Percentiles rank a stretch among this genome's conserved stretches.
Evolutionary conservation across 2,113 vertebrate genomes (phyloP).

Genomic region (Ibidorhyncha struthersii): DNA sequence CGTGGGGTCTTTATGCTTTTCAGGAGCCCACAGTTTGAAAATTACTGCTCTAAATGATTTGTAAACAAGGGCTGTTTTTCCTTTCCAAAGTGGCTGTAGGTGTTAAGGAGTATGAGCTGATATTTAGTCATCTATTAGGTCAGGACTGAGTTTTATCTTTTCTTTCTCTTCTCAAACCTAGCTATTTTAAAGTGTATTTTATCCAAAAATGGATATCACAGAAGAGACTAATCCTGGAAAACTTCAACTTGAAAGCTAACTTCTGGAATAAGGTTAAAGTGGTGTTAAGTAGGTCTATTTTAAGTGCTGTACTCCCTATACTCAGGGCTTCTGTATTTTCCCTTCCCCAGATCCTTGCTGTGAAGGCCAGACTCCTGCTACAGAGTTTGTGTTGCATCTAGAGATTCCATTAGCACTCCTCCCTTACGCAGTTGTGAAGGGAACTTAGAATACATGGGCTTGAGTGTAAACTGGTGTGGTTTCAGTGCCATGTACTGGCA

Average conservation of each 20-base stretch:
- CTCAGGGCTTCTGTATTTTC: background rate
- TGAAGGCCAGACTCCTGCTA: background rate
- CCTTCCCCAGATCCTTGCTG: background rate
- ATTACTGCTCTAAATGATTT: background rate
- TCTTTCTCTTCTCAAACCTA: background rate
- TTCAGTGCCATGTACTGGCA: background rate
- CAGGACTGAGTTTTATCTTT: background rate
- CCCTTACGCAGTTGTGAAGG: background rate
- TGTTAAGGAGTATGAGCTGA: background rate
- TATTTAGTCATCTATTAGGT: conserved; percentile 9
- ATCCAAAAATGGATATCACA: background rate
- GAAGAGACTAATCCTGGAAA: background rate
- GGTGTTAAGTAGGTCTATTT: background rate
- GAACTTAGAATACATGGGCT: background rate
- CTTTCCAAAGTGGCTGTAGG: background rate
- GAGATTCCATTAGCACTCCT: background rate
- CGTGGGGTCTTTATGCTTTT: conserved; percentile 3
- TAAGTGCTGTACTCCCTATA: background rate
- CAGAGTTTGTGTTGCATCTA: background rate
- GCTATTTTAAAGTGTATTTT: background rate
- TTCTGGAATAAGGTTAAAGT: background rate
- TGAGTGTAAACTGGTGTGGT: background rate
- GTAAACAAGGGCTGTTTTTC: background rate
- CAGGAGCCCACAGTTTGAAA: background rate
- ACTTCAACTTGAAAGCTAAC: background rate